Evolutionary conservation across 2,888 invertebrate genomes (phyloP), one percentile per base, ranked within the genome.

Genomic region (Itoplectis maculator): DNA sequence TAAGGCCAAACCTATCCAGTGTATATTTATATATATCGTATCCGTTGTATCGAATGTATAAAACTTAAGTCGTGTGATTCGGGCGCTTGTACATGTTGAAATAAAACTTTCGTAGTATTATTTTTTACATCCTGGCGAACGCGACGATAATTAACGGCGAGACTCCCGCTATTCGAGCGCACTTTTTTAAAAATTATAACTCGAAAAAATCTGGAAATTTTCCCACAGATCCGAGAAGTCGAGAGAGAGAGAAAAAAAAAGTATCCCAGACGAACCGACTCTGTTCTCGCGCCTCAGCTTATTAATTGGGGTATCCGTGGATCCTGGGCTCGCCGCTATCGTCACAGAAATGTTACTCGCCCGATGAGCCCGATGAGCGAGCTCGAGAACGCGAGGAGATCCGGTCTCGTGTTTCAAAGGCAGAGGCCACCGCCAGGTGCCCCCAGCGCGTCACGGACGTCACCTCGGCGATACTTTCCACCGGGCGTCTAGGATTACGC

Each of bases 381-480:
- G 23, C 68, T 23, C 56, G 15, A 45, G 35, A 0, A 49, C 20
- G 72, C 75, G 66, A 80, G 63, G 61, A 45, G 59, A 42, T 61
- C 61, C 23, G 75, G 88, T 88, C 90, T 92, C 90, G 88, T 89
- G 88, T 92, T 92, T 91, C 92, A 92, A 92, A 92, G 91, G 89
- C n/a, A 87, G 85, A 86, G 86, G 88, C 87, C 72, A 83, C 92
- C 91, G 91, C 91, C 91, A 91, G 91, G 89, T 92, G 91, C 61
- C 70, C 70, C 29, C 23, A 7, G n/a, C 90, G 89, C 75, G 75
- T 85, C 89, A 85, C 79, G 88, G 89, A 91, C 91, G 91, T 91
- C 83, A 84, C 72, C 80, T 76, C 74, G 79, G 69, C 81, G 91
- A 91, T 90, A 90, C 90, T 88, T 80, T 87, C 87, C 88, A 88